Conservation (phyloP, 2,797 vertebrate genomes). For the Epinephelus malabaricus region DNA sequence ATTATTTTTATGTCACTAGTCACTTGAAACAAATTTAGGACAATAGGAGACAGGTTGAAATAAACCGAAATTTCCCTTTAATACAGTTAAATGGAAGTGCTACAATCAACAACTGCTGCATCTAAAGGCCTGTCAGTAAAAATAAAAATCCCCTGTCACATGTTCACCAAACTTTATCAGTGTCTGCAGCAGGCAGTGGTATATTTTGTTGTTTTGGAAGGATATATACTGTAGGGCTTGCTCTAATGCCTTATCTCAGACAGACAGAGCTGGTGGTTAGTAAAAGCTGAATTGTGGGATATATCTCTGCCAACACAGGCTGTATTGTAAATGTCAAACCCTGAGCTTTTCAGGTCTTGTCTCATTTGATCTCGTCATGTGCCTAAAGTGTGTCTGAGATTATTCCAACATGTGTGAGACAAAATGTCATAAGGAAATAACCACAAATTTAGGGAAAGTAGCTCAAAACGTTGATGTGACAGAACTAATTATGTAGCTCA, state of each 20-base stretch:
- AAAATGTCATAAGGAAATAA: background rate
- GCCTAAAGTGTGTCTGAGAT: constrained; percentile 21
- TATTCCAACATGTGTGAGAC: background rate
- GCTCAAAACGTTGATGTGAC: background rate
- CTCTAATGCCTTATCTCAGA: constrained; percentile 52
- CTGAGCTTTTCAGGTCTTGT: constrained; percentile 36
- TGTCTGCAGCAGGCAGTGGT: constrained; percentile 16
- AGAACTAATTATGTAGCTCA: constrained; percentile 13
- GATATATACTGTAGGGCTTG: constrained; percentile 1
- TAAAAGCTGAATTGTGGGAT: constrained; percentile 22
- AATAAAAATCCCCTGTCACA: background rate
- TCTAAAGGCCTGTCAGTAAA: background rate
- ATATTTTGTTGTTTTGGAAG: constrained; percentile 24
- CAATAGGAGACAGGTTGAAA: no score
- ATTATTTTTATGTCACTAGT: no score
- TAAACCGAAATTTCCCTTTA: no score
- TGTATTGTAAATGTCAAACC: constrained; percentile 46
- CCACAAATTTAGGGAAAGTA: background rate
- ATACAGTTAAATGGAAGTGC: background rate
- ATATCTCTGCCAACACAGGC: constrained; percentile 32
- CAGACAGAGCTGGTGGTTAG: constrained; percentile 39
- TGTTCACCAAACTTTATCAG: constrained; percentile 24
- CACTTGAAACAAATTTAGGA: no score
- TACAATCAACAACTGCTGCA: background rate
- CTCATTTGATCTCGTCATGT: constrained; percentile 38